Percentiles rank a stretch among this genome's conserved stretches.
These are phyloP conservation scores for Lepidotrigona ventralis DNA, from an alignment of 1,140 invertebrate species.

Conservation along the genomic window DNA sequence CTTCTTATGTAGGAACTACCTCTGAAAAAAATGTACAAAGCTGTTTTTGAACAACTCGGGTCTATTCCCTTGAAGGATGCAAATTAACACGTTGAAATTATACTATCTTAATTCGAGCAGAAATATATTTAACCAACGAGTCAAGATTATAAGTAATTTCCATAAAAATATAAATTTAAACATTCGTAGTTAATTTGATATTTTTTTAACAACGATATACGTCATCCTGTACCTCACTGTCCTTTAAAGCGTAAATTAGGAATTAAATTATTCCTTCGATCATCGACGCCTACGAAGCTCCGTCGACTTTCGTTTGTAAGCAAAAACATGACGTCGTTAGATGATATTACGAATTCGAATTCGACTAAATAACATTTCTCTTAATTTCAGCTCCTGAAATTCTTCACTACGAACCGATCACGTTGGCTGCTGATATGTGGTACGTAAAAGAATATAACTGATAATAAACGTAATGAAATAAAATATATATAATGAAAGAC, in stretches of 20 bases:
- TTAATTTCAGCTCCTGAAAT: constrained; percentile 87
- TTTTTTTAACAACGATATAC: neutral
- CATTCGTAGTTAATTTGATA: neutral
- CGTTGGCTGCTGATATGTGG: constrained; percentile 87
- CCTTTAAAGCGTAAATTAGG: neutral
- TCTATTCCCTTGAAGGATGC: too few species aligned
- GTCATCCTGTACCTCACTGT: neutral
- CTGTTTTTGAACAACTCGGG: too few species aligned
- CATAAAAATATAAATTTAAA: too few species aligned
- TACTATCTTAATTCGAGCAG: too few species aligned
- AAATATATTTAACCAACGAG: too few species aligned
- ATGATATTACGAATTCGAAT: constrained; percentile 38
- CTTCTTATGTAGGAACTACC: too few species aligned
- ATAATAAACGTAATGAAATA: too few species aligned
- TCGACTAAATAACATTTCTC: constrained; percentile 27
- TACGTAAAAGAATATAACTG: constrained; percentile 70
- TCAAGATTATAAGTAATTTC: too few species aligned
- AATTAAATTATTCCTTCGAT: neutral
- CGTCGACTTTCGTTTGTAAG: constrained; percentile 38
- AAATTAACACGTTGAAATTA: too few species aligned
- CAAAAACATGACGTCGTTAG: constrained; percentile 40
- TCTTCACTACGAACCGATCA: constrained; percentile 86
- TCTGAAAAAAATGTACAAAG: too few species aligned
- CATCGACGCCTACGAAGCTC: constrained; percentile 11
- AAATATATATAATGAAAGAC: too few species aligned